Base-by-base conservation (phyloP, 1,140 invertebrate genomes). In the Magallana gigas region DNA sequence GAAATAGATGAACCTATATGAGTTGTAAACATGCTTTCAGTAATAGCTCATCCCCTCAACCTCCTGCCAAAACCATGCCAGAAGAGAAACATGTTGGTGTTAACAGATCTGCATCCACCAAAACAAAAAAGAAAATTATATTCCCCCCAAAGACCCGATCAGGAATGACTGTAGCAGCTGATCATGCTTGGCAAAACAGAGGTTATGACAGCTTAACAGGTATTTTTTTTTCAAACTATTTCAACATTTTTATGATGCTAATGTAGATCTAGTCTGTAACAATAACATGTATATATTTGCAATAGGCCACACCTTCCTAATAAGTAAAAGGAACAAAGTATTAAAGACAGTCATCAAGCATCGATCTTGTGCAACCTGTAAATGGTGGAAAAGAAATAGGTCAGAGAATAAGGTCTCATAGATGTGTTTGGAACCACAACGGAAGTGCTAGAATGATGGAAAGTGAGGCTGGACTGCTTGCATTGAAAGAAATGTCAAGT, bases 321-420 rank as follows among this genome's bases (percentile, higher is more conserved):
- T 89, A 81, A 68, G 88, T 36, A 86, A 86, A 60, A 85, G 81
- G n/a, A 88, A 86, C 60, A 88, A 86, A 59, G 88, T 89, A 12
- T 57, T 89, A 56, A 89, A 89, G 68, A 62, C 85, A 58, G 59
- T 87, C 16, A 82, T 89, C 16, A 86, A 81, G 16, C 82, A 87
- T 48, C 36, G 36, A 0, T 48, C 36, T 48, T 48, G 36, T 48
- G 2, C 2, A 48, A 48, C 36, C 48, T 87, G 88, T 62, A 86
- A 87, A 29, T 89, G 82, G 57, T 89, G 88, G 85, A 84, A 62
- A 57, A 12, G 85, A 58, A 89, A 58, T 84, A 18, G 48, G 83
- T 8, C n/a, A 1, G 9, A 59, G 1, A 48, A 16, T 5, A 23
- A 85, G 83, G 29, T 56, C n/a, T 29, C 83, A 85, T 36, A 60